Percentiles rank a stretch among this genome's conserved stretches.
phyloP scores from a whole-genome alignment of 2,888 invertebrate species.

The Drosophila koepferae region DNA sequence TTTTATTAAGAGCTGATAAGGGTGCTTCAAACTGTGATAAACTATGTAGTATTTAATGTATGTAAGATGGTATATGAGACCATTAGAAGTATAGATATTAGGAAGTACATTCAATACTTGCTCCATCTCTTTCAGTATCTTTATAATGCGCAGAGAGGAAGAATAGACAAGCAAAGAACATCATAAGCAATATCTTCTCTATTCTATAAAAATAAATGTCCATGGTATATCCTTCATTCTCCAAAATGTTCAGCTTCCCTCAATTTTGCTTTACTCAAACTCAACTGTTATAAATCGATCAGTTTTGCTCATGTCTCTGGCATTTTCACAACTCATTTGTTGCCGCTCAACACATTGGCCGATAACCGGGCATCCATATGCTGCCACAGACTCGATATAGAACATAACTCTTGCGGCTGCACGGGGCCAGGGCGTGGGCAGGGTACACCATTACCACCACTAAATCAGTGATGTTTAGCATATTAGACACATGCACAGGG shows the following conservation, averaged over 20 bases:
- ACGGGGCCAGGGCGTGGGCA: neutral
- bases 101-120: no score
- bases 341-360: constrained; percentile 42
- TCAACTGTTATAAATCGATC: constrained; percentile 24
- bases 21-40: neutral
- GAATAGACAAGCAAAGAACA: no score
- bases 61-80: no score
- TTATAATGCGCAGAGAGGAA: no score
- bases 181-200: no score
- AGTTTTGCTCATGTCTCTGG: constrained; percentile 28
- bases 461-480: constrained; percentile 76
- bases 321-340: constrained; percentile 55
- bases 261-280: neutral
- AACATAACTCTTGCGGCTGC: constrained; percentile 62
- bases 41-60: neutral
- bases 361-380: constrained; percentile 56
- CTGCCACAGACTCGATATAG: constrained; percentile 28
- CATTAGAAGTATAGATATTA: no score
- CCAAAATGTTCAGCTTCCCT: neutral
- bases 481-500: constrained; percentile 73
- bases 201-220: no score
- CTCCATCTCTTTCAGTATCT: no score
- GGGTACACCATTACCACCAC: constrained; percentile 56
- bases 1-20: neutral
- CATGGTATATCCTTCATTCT: no score